Conservation (phyloP, 2,113 vertebrate species). For the Psilopogon haemacephalus region DNA sequence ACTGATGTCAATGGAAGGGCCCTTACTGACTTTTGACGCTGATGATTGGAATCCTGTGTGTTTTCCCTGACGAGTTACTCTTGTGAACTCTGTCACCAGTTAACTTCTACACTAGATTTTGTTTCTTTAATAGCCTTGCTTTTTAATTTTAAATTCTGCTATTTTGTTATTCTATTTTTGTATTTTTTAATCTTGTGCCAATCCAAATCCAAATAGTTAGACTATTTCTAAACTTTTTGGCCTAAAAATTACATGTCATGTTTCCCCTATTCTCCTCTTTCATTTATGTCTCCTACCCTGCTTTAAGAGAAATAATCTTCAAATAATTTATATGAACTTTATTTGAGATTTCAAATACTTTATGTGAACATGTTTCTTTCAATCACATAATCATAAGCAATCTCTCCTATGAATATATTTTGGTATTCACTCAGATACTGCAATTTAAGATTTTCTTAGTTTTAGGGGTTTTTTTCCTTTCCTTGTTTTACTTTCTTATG, state of each 20-base stretch:
- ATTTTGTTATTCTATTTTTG: not conserved
- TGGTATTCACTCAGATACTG: not conserved
- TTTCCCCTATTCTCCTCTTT: not conserved
- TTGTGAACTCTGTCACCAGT: not conserved
- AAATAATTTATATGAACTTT: not conserved
- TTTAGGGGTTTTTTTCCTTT: not conserved
- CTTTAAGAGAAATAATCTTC: not conserved
- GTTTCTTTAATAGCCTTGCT: not conserved
- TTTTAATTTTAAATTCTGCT: not conserved
- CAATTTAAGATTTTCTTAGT: not conserved
- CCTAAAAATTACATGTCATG: not conserved
- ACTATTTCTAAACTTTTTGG: not conserved
- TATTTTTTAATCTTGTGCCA: not conserved
- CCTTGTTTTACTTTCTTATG: not conserved
- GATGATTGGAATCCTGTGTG: not conserved
- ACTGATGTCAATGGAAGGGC: not conserved
- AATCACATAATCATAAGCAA: not conserved
- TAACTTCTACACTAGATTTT: not conserved
- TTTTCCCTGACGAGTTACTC: not conserved
- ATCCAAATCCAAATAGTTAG: not conserved
- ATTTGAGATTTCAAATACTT: not conserved
- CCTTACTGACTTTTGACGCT: not conserved
- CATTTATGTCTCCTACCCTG: not conserved
- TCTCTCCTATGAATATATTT: not conserved
- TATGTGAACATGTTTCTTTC: not conserved